A percentile compares a stretch with the other conserved stretches of the same genome.
phyloP scores from a whole-genome alignment of 2,113 vertebrate species.

The Nothobranchius furzeri region DNA sequence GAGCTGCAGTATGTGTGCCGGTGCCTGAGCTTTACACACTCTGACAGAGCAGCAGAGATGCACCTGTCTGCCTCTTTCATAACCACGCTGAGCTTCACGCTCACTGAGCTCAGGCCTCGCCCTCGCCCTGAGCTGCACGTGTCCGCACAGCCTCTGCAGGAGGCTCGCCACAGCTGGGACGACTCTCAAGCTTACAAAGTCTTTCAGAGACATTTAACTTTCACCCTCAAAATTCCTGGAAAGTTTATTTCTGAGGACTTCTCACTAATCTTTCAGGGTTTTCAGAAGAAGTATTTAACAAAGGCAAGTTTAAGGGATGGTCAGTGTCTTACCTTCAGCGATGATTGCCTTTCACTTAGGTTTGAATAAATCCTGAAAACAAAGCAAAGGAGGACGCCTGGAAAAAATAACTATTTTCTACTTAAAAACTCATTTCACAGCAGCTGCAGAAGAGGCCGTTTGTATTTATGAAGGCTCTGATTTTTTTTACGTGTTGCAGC shows the following conservation, averaged over 20 bases:
- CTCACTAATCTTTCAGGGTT: neutral
- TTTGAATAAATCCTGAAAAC: neutral
- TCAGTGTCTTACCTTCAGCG: neutral
- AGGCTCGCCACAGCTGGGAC: neutral
- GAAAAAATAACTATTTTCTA: too few relatives aligned
- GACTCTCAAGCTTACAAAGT: neutral
- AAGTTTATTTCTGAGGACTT: constrained; percentile 17
- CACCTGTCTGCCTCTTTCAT: constrained; percentile 66
- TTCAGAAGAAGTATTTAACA: neutral
- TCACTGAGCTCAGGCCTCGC: constrained; percentile 52
- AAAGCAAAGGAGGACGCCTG: neutral
- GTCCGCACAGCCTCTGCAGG: constrained; percentile 15
- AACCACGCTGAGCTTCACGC: constrained; percentile 36
- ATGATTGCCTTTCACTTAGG: neutral
- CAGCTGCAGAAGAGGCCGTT: too few relatives aligned
- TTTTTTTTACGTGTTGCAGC: too few relatives aligned
- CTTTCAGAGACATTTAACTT: constrained; percentile 12
- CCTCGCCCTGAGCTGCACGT: constrained; percentile 46
- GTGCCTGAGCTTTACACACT: constrained; percentile 40
- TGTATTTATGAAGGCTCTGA: too few relatives aligned
- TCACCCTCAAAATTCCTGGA: constrained; percentile 1
- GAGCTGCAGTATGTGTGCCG: constrained; percentile 58
- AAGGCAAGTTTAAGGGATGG: neutral
- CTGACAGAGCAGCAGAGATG: constrained; percentile 48
- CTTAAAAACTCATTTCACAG: too few relatives aligned